Evolutionary conservation across 2,888 invertebrate species (phyloP), one percentile per base, ranked within the genome.

Genomic region (Thereva nobilitata): DNA sequence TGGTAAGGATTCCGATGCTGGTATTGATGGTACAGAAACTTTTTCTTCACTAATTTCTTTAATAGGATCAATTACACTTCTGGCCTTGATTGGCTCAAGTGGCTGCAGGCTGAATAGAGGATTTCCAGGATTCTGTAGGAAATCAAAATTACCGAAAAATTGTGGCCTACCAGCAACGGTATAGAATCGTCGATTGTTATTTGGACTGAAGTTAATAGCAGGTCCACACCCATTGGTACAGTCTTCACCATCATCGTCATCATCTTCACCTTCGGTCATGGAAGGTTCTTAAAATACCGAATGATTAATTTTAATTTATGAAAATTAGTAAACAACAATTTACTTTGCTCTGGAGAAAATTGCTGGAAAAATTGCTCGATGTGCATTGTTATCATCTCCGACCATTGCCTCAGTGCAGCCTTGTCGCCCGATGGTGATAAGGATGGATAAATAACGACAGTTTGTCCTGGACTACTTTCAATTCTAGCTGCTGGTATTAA

Each of bases 161-260:
- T 84, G 79, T 1, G 82, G 81, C 68, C 80, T 83, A 72, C 79
- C 86, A 71, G 86, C 85, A 0, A 87, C 80, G 38, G 86, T 83
- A 76, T 85, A 87, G 70, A 85, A 64, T 54, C 12, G 54, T 3
- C 54, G 34, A 37, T 64, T 64, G 23, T 23, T 23, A 23, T 23
- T 23, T 23, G 23, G 23, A 23, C 2, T 23, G 1, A 23, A 23
- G 23, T 23, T 23, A 23, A 23, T 23, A 23, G 23, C 23, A 23
- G 23, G 23, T 23, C 23, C 23, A 23, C 23, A 23, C 23, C 23
- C 23, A 23, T 23, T 23, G 23, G 23, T 23, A 2, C 23, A 23
- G 23, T 23, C 23, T 66, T 70, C 69, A 61, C 55, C 56, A 4
- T 67, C 23, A 23, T 23, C 23, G 23, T 23, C 23, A 23, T 23